phyloP scores from a whole-genome alignment of 2,888 invertebrate species.

The Actias luna region DNA sequence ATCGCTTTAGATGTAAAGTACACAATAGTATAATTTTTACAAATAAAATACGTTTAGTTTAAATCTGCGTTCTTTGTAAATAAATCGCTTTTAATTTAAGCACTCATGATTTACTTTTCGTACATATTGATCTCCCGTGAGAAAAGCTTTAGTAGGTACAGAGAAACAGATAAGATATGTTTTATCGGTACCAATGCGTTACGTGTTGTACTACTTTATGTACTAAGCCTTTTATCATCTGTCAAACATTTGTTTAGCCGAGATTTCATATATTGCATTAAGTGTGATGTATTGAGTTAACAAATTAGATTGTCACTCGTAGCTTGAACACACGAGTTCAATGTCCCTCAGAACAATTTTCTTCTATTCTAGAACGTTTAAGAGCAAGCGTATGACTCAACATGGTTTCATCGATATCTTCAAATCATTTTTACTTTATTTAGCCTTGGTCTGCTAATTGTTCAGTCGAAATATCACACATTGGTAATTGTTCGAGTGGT shows the following conservation, averaged over 20 bases:
- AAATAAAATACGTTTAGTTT: no score
- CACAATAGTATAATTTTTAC: no score
- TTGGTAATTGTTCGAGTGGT: conserved; percentile 64
- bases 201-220: conserved; percentile 57
- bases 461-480: conserved; percentile 46
- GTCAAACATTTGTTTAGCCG: conserved; percentile 67
- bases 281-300: conserved; percentile 34
- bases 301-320: conserved; percentile 34
- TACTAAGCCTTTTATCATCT: conserved; percentile 58
- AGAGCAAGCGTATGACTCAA: conserved; percentile 29
- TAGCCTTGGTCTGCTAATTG: conserved; percentile 62
- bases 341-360: conserved; percentile 16
- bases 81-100: neutral
- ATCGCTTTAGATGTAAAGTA: no score
- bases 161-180: conserved; percentile 54
- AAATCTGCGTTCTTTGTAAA: neutral
- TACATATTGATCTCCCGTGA: conserved; percentile 28
- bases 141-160: conserved; percentile 41
- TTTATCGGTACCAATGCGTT: conserved; percentile 50
- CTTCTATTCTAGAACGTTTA: conserved; percentile 13
- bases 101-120: neutral
- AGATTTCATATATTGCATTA: conserved; percentile 53
- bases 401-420: conserved; percentile 27
- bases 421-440: conserved; percentile 40
- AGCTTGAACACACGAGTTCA: conserved; percentile 34